A percentile compares a stretch with the other conserved stretches of the same genome.
Evolutionary conservation across 2,797 vertebrate genomes (phyloP).

Genomic region (Hirundo rustica): DNA sequence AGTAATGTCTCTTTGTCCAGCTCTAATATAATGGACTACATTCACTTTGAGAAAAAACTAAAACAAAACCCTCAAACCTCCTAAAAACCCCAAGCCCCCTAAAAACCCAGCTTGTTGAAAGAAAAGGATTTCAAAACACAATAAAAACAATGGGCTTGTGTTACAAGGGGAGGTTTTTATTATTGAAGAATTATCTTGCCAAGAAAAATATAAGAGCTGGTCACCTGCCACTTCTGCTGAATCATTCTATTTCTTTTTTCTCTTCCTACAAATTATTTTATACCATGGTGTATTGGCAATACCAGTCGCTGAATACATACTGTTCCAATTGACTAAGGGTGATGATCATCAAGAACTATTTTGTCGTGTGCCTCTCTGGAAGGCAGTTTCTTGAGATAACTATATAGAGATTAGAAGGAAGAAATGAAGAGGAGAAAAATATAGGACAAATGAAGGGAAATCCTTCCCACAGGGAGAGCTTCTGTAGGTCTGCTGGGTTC

Average conservation of each 20-base stretch:
- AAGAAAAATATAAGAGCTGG: background rate
- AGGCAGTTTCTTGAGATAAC: background rate
- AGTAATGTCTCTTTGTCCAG: background rate
- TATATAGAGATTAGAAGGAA: background rate
- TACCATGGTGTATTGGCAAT: background rate
- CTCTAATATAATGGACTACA: background rate
- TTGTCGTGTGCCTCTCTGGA: background rate
- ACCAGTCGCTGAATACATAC: background rate
- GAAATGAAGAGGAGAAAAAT: background rate
- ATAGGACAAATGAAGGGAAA: background rate
- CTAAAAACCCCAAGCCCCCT: rapidly evolving
- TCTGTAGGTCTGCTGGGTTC: background rate
- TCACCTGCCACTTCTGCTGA: background rate
- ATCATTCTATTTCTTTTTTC: background rate
- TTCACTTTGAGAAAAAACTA: background rate
- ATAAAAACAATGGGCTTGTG: background rate
- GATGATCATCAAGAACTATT: background rate
- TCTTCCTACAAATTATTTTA: background rate
- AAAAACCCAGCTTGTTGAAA: background rate
- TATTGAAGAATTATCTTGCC: background rate
- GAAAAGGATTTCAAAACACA: background rate
- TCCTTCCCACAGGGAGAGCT: background rate
- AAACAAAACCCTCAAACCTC: rapidly evolving
- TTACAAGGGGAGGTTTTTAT: background rate
- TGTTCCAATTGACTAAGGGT: background rate